Evolutionary conservation across 1,140 invertebrate species (phyloP), one percentile per base, ranked within the genome.

Genomic region (Formica exsecta): DNA sequence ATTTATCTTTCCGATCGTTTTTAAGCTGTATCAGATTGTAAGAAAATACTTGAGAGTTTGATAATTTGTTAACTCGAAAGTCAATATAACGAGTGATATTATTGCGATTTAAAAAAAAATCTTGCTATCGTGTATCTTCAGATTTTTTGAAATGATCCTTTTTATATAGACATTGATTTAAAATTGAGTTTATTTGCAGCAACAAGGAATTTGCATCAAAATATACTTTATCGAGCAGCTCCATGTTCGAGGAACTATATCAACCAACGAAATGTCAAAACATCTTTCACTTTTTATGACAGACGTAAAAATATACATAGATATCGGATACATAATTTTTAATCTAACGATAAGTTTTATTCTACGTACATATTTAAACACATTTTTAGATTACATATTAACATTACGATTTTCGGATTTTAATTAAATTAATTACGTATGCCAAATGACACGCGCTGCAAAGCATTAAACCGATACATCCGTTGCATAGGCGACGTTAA

Each of bases 151-250:
- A 54, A 61, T 32, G 25, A 22, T 44, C 54, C 8, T 38, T 36
- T 83, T 74, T 59, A 44, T 48, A 48, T 36, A 70, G 32, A 38
- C 29, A 48, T 73, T 81, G 54, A 73, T 73, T 59, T 73, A 44
- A 73, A 44, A 61, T 41, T 48, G 48, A 74, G 22, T 83, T 83
- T 83, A 61, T 83, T 83, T 48, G 29, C 9, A 13, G 1, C 64
- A n/a, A 3, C 9, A 22, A 9, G 13, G 1, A 73, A 44, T 70
- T 57, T 36, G 22, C 25, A 38, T 81, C 19, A 38, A 22, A 61
- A 61, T 61, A 19, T n/a, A 70, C 38, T 79, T 38, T 36, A 13
- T 32, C 25, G 51, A 44, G 7, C 36, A 41, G 5, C 11, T 68
- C 25, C 9, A 36, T 44, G 13, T 38, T n/a, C 16, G 65, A 13